Evolutionary conservation across 2,797 vertebrate genomes (phyloP).

Genomic region (Cygnus olor): DNA sequence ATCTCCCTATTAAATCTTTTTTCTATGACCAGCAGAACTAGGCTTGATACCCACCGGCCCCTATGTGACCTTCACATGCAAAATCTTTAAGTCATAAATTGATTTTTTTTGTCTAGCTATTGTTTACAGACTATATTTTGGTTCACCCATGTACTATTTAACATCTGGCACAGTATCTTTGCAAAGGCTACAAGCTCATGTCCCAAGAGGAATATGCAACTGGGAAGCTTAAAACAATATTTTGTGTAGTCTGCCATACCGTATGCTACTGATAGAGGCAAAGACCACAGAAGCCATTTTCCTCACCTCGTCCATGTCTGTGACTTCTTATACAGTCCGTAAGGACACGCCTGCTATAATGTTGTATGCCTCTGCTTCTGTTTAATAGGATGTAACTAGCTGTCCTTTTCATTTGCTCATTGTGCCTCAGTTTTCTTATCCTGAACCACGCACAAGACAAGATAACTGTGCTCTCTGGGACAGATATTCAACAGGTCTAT

Average conservation of each 20-base stretch:
- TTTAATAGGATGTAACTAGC: neutral
- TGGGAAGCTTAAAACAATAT: neutral
- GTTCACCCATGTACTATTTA: neutral
- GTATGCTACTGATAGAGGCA: neutral
- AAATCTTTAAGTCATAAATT: neutral
- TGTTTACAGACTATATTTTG: neutral
- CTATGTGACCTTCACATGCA: neutral
- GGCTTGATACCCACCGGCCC: neutral
- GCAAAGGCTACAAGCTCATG: neutral
- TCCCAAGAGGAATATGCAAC: neutral
- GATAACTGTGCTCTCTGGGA: neutral
- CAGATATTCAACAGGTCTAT: neutral
- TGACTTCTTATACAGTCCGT: neutral
- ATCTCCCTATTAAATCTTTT: neutral
- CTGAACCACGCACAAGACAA: neutral
- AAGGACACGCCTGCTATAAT: neutral
- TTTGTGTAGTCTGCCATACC: neutral
- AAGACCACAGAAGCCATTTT: neutral
- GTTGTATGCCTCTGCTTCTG: neutral
- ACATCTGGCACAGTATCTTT: rapidly evolving
- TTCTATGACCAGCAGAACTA: neutral
- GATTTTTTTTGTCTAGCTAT: neutral
- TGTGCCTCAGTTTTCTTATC: neutral
- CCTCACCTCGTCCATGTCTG: neutral
- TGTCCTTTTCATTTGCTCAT: neutral